These are phyloP conservation scores for Leptoclinus maculatus DNA, from an alignment of 2,797 vertebrate species.

Conservation along the genomic window DNA sequence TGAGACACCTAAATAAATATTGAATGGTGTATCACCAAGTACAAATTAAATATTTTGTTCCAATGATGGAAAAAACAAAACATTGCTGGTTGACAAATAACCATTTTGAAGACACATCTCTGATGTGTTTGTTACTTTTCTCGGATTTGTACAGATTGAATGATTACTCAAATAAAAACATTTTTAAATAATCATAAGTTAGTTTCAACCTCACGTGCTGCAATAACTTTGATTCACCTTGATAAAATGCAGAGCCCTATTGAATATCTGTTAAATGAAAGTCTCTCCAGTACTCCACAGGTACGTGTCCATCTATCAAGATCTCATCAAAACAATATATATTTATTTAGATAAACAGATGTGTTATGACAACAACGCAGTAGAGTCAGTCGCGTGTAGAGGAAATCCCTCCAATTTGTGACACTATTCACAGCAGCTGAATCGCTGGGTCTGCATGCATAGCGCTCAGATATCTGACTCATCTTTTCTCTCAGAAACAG, in stretches of 20 bases:
- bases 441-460: background rate
- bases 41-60: background rate
- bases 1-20: background rate
- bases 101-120: background rate
- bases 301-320: background rate
- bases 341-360: background rate
- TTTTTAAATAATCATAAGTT: too few species aligned
- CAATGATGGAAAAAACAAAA: background rate
- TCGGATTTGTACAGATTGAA: background rate
- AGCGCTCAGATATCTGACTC: too few species aligned
- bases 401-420: background rate
- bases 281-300: background rate
- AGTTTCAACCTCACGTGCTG: background rate
- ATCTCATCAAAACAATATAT: background rate
- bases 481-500: background rate
- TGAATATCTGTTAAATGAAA: too few species aligned
- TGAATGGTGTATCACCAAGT: too few species aligned
- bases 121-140: background rate
- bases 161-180: background rate
- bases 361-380: background rate
- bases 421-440: background rate
- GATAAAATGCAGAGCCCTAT: background rate
- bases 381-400: background rate
- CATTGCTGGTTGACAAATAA: background rate
- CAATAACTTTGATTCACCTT: background rate